Conservation (phyloP, 2,888 invertebrate genomes). For the Cerastis rubricosa region DNA sequence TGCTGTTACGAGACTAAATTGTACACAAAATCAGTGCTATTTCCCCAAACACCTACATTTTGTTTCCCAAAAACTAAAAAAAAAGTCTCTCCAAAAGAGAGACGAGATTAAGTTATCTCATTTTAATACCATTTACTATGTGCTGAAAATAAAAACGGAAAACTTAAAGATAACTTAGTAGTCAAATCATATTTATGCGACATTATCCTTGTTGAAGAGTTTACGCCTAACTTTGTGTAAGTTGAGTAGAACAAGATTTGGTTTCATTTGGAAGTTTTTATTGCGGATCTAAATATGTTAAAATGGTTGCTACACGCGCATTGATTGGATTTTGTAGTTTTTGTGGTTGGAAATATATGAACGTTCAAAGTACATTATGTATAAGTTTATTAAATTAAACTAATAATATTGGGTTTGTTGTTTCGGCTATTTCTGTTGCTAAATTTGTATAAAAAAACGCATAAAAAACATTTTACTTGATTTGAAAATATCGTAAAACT, state of each 20-base stretch:
- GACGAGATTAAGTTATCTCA: neutral
- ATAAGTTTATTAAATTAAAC: neutral
- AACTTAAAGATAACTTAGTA: slow-evolving; percentile 26
- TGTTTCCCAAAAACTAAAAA: neutral
- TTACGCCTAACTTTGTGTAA: slow-evolving; percentile 35
- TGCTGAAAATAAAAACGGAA: neutral
- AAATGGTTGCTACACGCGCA: slow-evolving; percentile 5
- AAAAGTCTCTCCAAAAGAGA: neutral
- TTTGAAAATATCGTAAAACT: neutral
- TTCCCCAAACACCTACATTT: neutral
- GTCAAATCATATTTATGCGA: slow-evolving; percentile 46
- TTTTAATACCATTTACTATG: slow-evolving; percentile 15
- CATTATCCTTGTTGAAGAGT: slow-evolving; percentile 45
- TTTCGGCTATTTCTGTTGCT: neutral
- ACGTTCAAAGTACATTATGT: too few species aligned
- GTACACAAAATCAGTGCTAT: neutral
- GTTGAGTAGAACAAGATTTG: slow-evolving; percentile 39
- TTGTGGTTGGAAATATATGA: too few species aligned
- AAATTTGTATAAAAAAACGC: neutral
- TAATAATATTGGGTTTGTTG: neutral
- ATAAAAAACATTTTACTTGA: neutral
- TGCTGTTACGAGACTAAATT: too few species aligned
- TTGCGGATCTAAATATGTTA: slow-evolving; percentile 33
- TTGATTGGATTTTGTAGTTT: slow-evolving; percentile 17
- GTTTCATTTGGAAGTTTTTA: slow-evolving; percentile 38